These are phyloP conservation scores for Linyphia triangularis DNA, from an alignment of 2,888 invertebrate species.

Conservation along the genomic window DNA sequence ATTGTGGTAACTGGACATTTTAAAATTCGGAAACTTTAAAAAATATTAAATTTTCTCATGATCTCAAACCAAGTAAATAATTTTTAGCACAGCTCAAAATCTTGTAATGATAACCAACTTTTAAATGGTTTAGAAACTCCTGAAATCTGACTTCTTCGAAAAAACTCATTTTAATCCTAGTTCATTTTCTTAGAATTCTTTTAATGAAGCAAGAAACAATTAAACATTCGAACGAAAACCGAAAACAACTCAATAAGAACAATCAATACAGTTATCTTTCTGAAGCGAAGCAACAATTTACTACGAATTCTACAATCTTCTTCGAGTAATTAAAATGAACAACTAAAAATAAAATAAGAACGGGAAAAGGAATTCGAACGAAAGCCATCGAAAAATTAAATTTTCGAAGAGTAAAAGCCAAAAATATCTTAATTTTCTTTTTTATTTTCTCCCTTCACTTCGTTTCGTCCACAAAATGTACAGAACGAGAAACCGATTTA, in stretches of 20 bases:
- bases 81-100: no score
- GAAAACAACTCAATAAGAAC: neutral
- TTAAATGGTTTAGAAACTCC: neutral
- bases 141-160: neutral
- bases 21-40: no score
- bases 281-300: neutral
- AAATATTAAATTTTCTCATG: no score
- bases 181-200: neutral
- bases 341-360: slow-evolving; percentile 12
- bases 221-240: neutral
- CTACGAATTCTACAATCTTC: neutral
- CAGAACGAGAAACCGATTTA: slow-evolving; percentile 64
- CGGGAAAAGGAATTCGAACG: slow-evolving; percentile 52
- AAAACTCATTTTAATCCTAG: no score
- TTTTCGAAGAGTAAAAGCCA: slow-evolving; percentile 41
- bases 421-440: slow-evolving; percentile 55
- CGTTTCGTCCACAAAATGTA: neutral
- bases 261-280: neutral
- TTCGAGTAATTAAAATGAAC: slow-evolving; percentile 40
- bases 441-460: slow-evolving; percentile 17
- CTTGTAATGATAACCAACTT: neutral
- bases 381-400: slow-evolving; percentile 65
- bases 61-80: no score
- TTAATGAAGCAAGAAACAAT: neutral
- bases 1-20: no score